phyloP scores from a whole-genome alignment of 2,888 invertebrate genomes.

The Phytoseiulus persimilis region DNA sequence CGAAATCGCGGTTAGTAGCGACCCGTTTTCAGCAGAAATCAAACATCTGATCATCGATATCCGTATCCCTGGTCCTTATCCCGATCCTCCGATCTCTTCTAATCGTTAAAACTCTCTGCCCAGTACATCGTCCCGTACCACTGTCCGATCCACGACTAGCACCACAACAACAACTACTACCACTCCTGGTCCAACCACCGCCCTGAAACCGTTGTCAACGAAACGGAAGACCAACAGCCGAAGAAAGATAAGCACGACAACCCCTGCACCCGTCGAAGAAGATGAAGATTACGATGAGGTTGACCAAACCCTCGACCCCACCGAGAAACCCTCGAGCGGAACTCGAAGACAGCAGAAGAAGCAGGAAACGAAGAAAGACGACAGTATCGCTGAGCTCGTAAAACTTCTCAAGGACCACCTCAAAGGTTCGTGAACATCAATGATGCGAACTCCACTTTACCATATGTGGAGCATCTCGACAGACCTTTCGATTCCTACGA shows the following conservation, averaged over 20 bases:
- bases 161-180: slow-evolving; percentile 44
- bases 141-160: slow-evolving; percentile 42
- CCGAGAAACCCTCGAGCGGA: neutral
- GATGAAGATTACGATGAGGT: slow-evolving; percentile 40
- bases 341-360: neutral
- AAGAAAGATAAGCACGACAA: slow-evolving; percentile 40
- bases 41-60: neutral
- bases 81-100: neutral
- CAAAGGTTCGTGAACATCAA: neutral
- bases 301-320: slow-evolving; percentile 39
- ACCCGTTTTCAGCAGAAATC: neutral
- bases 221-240: slow-evolving; percentile 40
- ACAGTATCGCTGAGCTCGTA: slow-evolving; percentile 13
- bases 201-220: slow-evolving; percentile 36
- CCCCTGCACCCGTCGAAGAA: slow-evolving; percentile 38
- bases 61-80: neutral
- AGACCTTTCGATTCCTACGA: too few species aligned
- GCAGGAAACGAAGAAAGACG: neutral
- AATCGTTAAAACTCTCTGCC: too few species aligned
- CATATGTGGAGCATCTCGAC: too few species aligned
- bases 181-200: slow-evolving; percentile 32
- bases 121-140: slow-evolving; percentile 14
- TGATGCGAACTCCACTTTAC: too few species aligned
- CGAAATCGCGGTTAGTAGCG: slow-evolving; percentile 47
- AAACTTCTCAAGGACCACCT: slow-evolving; percentile 26